Conservation (phyloP, 2,888 invertebrate genomes). For the Pemphredon lugubris region DNA sequence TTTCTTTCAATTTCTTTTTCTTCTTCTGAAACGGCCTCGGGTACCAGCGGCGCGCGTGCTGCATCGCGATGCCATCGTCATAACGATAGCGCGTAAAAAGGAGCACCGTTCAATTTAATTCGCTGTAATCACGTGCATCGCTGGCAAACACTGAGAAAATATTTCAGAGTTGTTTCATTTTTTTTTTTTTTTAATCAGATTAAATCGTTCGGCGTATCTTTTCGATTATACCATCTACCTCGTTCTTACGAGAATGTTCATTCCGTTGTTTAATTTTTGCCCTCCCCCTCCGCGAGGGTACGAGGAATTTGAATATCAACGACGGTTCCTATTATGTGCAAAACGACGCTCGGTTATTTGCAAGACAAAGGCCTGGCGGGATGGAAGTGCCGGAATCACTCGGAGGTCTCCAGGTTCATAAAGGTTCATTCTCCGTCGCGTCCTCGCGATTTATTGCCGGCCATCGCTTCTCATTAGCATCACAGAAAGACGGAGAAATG, state of each 20-base stretch:
- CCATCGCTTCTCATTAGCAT: slow-evolving; percentile 43
- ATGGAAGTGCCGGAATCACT: slow-evolving; percentile 16
- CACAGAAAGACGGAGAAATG: slow-evolving; percentile 25
- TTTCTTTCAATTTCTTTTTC: slow-evolving; percentile 3
- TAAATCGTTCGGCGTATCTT: too few relatives aligned
- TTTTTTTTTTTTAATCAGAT: background rate
- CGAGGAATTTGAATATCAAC: slow-evolving; percentile 19
- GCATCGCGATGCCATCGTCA: slow-evolving; percentile 17
- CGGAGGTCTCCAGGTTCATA: slow-evolving; percentile 16
- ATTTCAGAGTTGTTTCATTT: too few relatives aligned
- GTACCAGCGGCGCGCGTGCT: slow-evolving; percentile 25
- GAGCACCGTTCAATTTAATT: slow-evolving; percentile 4
- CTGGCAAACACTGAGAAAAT: background rate
- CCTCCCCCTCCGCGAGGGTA: too few relatives aligned
- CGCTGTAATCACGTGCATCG: background rate
- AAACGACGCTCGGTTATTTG: slow-evolving; percentile 32
- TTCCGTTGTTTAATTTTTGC: background rate
- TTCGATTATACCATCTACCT: too few relatives aligned
- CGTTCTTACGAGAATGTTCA: too few relatives aligned
- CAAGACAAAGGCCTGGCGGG: slow-evolving; percentile 38
- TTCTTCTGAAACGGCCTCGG: background rate
- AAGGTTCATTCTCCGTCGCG: slow-evolving; percentile 36
- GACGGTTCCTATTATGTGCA: slow-evolving; percentile 18
- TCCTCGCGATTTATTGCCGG: slow-evolving; percentile 37
- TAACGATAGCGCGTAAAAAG: slow-evolving; percentile 43